phyloP scores from a whole-genome alignment of 2,113 vertebrate genomes.

The Cisticola juncidis region DNA sequence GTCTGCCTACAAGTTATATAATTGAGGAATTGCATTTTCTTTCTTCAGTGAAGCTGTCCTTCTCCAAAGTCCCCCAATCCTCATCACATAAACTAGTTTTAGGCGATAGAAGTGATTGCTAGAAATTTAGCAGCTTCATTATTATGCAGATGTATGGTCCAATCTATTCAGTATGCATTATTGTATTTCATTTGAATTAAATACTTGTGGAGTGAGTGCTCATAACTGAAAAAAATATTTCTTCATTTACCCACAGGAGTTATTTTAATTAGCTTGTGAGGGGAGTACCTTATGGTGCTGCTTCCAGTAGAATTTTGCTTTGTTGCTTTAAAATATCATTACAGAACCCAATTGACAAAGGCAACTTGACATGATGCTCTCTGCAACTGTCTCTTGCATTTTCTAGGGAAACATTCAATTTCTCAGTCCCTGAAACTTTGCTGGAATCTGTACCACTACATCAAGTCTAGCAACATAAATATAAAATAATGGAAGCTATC shows the following conservation, averaged over 20 bases:
- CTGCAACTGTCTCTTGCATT: neutral
- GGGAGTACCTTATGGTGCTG: slow-evolving; percentile 26
- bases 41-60: neutral
- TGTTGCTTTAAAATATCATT: slow-evolving; percentile 58
- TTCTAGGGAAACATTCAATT: neutral
- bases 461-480: neutral
- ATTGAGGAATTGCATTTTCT: slow-evolving; percentile 8
- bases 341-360: slow-evolving; percentile 8
- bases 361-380: slow-evolving; percentile 16
- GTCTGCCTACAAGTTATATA: neutral
- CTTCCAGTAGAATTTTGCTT: slow-evolving; percentile 54
- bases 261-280: slow-evolving; percentile 66
- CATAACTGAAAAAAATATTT: slow-evolving; percentile 42
- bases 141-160: slow-evolving; percentile 32
- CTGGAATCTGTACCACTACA: neutral
- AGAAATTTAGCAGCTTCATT: slow-evolving; percentile 38
- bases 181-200: slow-evolving; percentile 62
- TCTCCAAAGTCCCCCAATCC: neutral
- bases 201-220: slow-evolving; percentile 31
- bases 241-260: slow-evolving; percentile 52
- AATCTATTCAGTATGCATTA: slow-evolving; percentile 47
- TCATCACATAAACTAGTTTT: neutral
- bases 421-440: slow-evolving; percentile 23
- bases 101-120: slow-evolving; percentile 30
- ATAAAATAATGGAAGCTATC: neutral